Evolutionary conservation across 1,140 invertebrate species (phyloP).

Genomic region (Pygmarrhopalites habei): DNA sequence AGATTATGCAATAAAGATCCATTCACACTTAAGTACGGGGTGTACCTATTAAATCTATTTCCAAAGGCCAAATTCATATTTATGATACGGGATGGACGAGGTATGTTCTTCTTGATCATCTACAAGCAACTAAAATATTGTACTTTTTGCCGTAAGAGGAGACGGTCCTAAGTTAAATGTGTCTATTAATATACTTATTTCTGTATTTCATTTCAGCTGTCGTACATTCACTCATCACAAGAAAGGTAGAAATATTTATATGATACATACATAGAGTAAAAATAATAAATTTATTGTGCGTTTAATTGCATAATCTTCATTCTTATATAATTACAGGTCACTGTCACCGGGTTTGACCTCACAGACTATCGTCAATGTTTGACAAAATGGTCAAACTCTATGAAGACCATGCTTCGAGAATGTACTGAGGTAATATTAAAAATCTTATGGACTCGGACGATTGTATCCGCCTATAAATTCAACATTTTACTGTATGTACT

Average conservation of each 20-base stretch:
- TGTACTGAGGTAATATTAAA: no score
- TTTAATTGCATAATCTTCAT: not conserved
- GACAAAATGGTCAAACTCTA: slow-evolving; percentile 92
- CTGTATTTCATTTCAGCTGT: no score
- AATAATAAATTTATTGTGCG: no score
- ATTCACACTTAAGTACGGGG: slow-evolving; percentile 89
- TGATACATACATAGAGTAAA: no score
- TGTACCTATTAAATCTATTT: slow-evolving; percentile 58
- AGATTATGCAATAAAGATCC: slow-evolving; percentile 98
- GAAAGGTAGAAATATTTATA: slow-evolving; percentile 77
- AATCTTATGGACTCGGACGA: no score
- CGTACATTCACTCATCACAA: slow-evolving; percentile 94
- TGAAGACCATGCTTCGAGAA: slow-evolving; percentile 88
- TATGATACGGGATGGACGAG: slow-evolving; percentile 94
- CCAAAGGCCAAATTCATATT: slow-evolving; percentile 87
- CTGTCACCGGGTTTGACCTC: slow-evolving; percentile 95
- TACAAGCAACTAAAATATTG: no score
- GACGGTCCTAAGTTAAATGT: no score
- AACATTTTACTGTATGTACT: no score
- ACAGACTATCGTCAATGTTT: slow-evolving; percentile 87
- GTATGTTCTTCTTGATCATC: no score
- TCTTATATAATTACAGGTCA: slow-evolving; percentile 62
- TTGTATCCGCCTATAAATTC: no score
- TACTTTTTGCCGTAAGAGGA: no score
- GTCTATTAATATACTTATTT: no score